Base-by-base conservation (phyloP, 2,113 vertebrate species). In the Ivindomyrus marchei region DNA sequence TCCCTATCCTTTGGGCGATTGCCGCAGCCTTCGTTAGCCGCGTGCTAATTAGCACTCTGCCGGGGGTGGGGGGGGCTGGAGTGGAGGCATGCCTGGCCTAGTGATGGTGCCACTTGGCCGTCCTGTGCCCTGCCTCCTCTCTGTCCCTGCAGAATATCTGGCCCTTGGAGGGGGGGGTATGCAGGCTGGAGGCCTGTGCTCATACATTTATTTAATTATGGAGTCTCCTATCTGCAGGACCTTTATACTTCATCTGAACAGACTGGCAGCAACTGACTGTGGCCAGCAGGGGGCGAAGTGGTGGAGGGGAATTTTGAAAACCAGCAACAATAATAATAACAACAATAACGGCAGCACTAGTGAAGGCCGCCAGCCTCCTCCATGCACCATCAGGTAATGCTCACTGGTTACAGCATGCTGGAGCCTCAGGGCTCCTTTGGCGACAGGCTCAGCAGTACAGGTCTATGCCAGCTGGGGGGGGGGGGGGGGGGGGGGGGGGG, bases 41-140 rank as follows among this genome's bases (percentile, higher is more conserved):
- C 77, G 77, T 70, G 87, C 91, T 92, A 93, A 92, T 93, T 92
- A 93, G 91, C 85, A 88, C 90, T 74, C 70, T 88, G 92, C 91
- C 91, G 92, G 88, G 88, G 27, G 58, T 47, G 85, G 91, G 85
- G 85, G 89, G 88, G 87, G 80, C 84, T 85, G 91, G 89, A 90
- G 91, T 89, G 91, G 49, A 87, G 50, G 85, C 85, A 87, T 87
- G 84, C 62, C 77, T 89, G 80, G 89, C 89, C 84, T 42, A 88
- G 58, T 27, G 53, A 47, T 90, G 84, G 66, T 49, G 52, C 85
- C 50, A 24, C 89, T 87, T 87, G 56, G 27, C 45, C 42, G 11
- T 86, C 84, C 83, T 42, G 15, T 42, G 74, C 74, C 74, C 74
- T 39, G 15, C 36, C 21, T 17, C 17, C 89, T 24, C 85, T 39